Base-by-base conservation (phyloP, 1,140 invertebrate genomes). In the Lordiphosa stackelbergi region DNA sequence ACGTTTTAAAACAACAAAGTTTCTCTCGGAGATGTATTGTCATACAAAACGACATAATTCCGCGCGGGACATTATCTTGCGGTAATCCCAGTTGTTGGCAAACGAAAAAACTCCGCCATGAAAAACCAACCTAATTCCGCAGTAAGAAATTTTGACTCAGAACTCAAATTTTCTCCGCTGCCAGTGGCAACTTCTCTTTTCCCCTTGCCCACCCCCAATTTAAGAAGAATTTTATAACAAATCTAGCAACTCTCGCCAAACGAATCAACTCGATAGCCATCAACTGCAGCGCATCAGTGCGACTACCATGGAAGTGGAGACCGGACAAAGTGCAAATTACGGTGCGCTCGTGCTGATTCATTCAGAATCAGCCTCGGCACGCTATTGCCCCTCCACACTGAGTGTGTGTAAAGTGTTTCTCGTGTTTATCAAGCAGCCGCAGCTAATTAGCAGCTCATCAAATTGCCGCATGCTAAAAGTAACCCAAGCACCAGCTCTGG, bases 371-470 rank as follows among this genome's bases (percentile, higher is more conserved):
- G 71, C 70, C 24, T 36, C 31, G 59, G 13, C 22, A 46, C 31
- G 43, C 43, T 31, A 46, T 28, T 13, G 11, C 24, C 28, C 43
- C 28, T 5, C 40, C 3, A 10, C 19, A 36, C 34, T 28, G 9
- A 37, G 53, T 45, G 53, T 42, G 36, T 40, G 47, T 53, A 51
- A 45, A 28, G 48, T 65, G 57, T 53, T 72, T 54, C 54, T 64
- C 54, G 43, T 64, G 63, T 66, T 60, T 75, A 60, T 46, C 48
- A 66, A 54, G 71, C 47, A 53, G 53, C 34, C 54, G 54, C n/a
- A 42, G 58, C 53, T 81, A 81, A 81, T 81, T 81, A 81, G 77
- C 77, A 83, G 77, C 77, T 81, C 77, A 83, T 81, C 77, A 81
- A 71, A 66, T 66, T 71, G 77, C 46, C 55, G 53, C 75, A 71